These are phyloP conservation scores for Gymnopithys bicolor DNA, from an alignment of 2,797 vertebrate genomes.

Conservation along the genomic window DNA sequence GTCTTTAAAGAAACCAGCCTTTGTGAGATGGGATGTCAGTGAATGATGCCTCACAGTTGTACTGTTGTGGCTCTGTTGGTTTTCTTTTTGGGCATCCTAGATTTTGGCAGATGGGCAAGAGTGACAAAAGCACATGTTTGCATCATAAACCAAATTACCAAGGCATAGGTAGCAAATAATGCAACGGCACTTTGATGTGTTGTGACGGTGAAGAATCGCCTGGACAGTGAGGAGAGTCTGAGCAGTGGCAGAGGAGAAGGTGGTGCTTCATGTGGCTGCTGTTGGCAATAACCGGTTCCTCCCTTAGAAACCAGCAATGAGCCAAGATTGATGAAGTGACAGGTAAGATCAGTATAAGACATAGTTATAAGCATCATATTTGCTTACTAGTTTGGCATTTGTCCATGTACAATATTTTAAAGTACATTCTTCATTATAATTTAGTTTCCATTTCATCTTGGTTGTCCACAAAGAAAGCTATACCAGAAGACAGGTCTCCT, in stretches of 20 bases:
- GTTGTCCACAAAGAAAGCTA: not conserved
- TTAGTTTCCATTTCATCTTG: not conserved
- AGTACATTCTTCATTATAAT: not conserved
- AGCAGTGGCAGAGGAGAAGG: not conserved
- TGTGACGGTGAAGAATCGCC: not conserved
- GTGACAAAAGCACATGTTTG: not conserved
- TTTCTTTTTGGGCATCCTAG: not conserved
- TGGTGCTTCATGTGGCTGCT: not conserved
- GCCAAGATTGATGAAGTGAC: not conserved
- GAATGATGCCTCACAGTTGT: not conserved
- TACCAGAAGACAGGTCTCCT: not conserved
- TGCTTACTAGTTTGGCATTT: not conserved
- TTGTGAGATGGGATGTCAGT: not conserved
- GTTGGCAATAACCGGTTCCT: rapidly evolving
- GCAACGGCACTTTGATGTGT: not conserved
- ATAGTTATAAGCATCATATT: not conserved
- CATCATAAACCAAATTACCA: not conserved
- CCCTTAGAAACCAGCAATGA: not conserved
- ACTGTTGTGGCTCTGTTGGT: not conserved
- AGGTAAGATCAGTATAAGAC: not conserved
- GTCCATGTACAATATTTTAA: not conserved
- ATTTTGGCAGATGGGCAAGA: not conserved
- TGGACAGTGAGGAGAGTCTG: not conserved
- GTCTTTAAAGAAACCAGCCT: not conserved
- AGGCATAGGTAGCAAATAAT: not conserved